phyloP scores from a whole-genome alignment of 2,113 vertebrate species.

The Brevimyrus niger region DNA sequence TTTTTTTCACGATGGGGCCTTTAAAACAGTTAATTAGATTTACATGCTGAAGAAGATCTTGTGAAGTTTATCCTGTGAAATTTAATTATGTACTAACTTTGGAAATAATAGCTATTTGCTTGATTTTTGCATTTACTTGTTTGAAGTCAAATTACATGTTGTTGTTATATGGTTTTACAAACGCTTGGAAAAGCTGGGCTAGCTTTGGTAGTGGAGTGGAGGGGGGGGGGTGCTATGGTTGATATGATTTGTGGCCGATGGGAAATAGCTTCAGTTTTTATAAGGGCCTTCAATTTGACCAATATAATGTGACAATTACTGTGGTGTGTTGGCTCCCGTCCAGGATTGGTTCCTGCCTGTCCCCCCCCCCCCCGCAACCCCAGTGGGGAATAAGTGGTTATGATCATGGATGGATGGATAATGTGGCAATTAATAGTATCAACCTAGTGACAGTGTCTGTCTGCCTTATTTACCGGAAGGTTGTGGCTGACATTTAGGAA shows the following conservation, averaged over 20 bases:
- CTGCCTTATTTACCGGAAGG: not conserved
- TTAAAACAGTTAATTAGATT: not conserved
- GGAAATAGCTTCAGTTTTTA: conserved; percentile 19
- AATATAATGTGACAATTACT: not conserved
- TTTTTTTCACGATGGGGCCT: not conserved
- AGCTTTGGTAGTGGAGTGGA: not conserved
- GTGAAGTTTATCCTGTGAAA: not conserved
- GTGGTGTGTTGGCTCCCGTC: too few species aligned
- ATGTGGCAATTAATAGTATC: conserved; percentile 10
- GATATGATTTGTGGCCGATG: conserved; percentile 10
- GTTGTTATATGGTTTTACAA: not conserved
- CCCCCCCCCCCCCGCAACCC: too few species aligned
- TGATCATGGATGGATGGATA: too few species aligned
- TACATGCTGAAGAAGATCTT: not conserved
- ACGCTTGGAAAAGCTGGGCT: not conserved
- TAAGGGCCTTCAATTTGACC: conserved; percentile 7
- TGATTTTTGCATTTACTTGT: not conserved
- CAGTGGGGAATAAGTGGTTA: too few species aligned
- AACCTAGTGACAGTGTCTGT: not conserved
- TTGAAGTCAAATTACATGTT: not conserved
- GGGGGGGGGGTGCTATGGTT: not conserved
- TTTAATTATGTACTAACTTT: not conserved
- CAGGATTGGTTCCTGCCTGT: too few species aligned
- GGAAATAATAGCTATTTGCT: not conserved
- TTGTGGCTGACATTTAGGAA: not conserved